A percentile compares a stretch with the other conserved stretches of the same genome.
Evolutionary conservation across 23 tunicate genomes (phyloP).

Genomic region (Ciona savignyi): DNA sequence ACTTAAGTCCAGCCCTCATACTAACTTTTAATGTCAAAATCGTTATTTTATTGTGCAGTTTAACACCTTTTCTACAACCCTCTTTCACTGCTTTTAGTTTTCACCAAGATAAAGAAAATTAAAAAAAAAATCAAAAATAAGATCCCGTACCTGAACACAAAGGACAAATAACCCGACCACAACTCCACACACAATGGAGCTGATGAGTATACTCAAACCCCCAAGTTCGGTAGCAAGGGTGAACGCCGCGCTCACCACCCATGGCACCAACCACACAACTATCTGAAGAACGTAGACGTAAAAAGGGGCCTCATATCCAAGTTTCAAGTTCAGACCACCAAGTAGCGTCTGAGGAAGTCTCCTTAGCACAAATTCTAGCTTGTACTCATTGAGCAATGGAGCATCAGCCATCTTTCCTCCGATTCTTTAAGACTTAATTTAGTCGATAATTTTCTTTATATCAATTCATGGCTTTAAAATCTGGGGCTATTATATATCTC

Average conservation of each 20-base stretch:
- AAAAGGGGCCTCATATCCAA: constrained; percentile 50
- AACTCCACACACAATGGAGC: constrained; percentile 19
- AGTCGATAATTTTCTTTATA: no score
- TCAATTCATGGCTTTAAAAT: no score
- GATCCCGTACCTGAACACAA: constrained; percentile 22
- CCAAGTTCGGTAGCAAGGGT: constrained; percentile 40
- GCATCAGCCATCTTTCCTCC: constrained; percentile 16
- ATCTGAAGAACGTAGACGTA: constrained; percentile 52
- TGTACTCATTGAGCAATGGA: constrained; percentile 58
- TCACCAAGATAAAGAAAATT: no score
- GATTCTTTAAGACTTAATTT: no score
- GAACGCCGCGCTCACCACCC: constrained; percentile 34
- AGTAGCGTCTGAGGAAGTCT: constrained; percentile 69
- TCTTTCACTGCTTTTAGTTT: no score
- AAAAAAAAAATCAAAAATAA: no score
- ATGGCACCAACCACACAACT: constrained; percentile 55
- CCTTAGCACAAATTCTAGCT: constrained; percentile 40
- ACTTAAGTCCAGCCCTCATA: no score
- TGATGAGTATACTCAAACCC: constrained; percentile 11
- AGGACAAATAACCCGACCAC: constrained; percentile 29
- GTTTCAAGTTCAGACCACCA: constrained; percentile 51
- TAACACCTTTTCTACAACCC: no score
- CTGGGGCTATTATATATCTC: no score
- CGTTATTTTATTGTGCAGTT: no score
- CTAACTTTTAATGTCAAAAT: no score